phyloP scores from a whole-genome alignment of 2,113 vertebrate genomes.

The Centropus unirufus region DNA sequence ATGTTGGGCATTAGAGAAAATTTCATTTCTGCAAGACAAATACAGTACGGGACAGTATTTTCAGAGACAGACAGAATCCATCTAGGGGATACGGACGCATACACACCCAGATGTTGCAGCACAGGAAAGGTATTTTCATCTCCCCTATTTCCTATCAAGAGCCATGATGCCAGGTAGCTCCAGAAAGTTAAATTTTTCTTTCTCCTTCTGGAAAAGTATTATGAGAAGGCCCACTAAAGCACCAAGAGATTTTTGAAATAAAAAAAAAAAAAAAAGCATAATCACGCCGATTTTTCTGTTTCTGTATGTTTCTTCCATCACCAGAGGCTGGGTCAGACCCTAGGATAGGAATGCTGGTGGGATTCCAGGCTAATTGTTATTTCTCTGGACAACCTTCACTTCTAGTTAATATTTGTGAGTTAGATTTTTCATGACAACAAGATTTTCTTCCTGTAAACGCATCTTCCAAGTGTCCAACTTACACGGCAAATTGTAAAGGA shows the following conservation, averaged over 20 bases:
- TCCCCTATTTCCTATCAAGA: neutral
- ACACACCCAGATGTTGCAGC: neutral
- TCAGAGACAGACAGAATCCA: neutral
- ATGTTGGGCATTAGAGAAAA: slow-evolving; percentile 14
- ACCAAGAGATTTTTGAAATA: neutral
- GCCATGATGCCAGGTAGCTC: neutral
- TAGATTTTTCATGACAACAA: neutral
- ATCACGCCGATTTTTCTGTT: neutral
- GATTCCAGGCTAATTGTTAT: neutral
- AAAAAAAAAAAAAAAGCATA: neutral
- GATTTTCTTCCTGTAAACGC: neutral
- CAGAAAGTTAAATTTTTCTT: neutral
- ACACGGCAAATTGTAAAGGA: neutral
- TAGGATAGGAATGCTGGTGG: neutral
- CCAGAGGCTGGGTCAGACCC: neutral
- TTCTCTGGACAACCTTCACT: neutral
- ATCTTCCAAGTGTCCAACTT: neutral
- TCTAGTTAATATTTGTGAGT: neutral
- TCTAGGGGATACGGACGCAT: neutral
- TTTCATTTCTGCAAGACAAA: slow-evolving; percentile 45
- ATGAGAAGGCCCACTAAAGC: neutral
- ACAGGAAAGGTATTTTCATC: neutral
- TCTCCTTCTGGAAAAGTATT: neutral
- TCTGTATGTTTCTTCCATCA: neutral
- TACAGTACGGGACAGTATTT: neutral